Evolutionary conservation across 2,113 vertebrate species (phyloP), one percentile per base, ranked within the genome.

Genomic region (Callopanchax toddi): DNA sequence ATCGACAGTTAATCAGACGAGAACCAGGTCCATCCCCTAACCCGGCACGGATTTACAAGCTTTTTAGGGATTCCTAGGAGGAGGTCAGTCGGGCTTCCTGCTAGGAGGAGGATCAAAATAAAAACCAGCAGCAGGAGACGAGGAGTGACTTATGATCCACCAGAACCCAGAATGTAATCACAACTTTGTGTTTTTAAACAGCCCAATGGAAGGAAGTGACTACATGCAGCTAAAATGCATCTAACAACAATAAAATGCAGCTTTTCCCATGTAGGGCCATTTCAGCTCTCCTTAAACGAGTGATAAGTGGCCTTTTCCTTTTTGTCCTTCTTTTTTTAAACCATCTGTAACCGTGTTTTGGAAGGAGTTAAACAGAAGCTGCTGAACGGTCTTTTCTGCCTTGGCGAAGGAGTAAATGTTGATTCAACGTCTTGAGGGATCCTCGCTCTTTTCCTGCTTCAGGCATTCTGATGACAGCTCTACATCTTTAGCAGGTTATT

Each of bases 201-300:
- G 86, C 80, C 57, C 82, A 78, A 71, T 55, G 85, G 73, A 89
- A 92, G 92, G 93, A 96, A 96, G 85, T 94, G 92, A 95, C 93
- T 90, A 73, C 91, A 94, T 93, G 84, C 90, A 83, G 89, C 86
- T 90, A 91, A 91, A 94, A 93, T 93, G 91, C 88, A 85, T 87
- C 89, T 64, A 83, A 75, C 86, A 92, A 92, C 90, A 93, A 90
- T 87, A 85, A 77, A 32, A 90, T 53, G 52, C 48, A 70, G 44
- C 36, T 11, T 13, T 37, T 11, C 77, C 59, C 61, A 56, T 42
- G 21, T 8, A 49, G 18, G 39, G 20, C 63, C 64, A 58, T 44
- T 74, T 59, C 40, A 48, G 60, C 52, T 65, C 62, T 60, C 63
- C 65, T 71, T 40, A 49, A 72, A 56, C 45, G 48, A 70, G 58